phyloP scores from a whole-genome alignment of 2,888 invertebrate genomes.

The Meiosimyza decipiens region DNA sequence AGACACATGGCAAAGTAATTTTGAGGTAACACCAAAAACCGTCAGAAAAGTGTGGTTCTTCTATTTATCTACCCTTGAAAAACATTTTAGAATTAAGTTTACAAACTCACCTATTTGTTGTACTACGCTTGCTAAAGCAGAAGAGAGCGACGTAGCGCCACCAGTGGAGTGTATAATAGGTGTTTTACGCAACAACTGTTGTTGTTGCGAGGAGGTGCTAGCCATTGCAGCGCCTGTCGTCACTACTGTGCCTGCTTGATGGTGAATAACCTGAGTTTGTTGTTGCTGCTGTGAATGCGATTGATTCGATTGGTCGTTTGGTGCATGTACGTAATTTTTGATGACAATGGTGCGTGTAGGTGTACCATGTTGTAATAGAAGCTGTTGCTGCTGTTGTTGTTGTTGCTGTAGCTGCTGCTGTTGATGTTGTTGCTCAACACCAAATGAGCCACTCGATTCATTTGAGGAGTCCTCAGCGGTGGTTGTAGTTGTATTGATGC shows the following conservation, averaged over 20 bases:
- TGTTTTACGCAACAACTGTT: conserved; percentile 60
- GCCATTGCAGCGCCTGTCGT: conserved; percentile 30
- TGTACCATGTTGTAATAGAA: conserved; percentile 51
- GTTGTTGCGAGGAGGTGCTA: conserved; percentile 46
- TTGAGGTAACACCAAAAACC: too few relatives aligned
- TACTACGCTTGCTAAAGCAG: conserved; percentile 57
- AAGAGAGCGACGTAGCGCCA: conserved; percentile 51
- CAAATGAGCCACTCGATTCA: conserved; percentile 58
- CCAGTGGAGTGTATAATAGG: conserved; percentile 61
- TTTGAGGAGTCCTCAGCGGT: conserved; percentile 64
- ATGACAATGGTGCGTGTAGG: conserved; percentile 62
- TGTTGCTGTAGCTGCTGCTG: conserved; percentile 46
- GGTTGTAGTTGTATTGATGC: conserved; percentile 48
- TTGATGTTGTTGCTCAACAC: conserved; percentile 45
- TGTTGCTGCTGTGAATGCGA: conserved; percentile 46
- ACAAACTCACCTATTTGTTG: conserved; percentile 58
- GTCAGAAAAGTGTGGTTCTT: too few relatives aligned
- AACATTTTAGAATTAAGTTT: not conserved
- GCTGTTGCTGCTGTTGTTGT: conserved; percentile 49
- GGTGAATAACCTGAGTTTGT: conserved; percentile 51
- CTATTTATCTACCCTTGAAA: too few relatives aligned
- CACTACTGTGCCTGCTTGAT: conserved; percentile 40
- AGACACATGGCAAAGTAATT: too few relatives aligned
- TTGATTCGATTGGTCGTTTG: conserved; percentile 51
- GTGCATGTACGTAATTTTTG: conserved; percentile 60